Conservation (phyloP, 23 tunicate genomes). For the Aplidium turbinatum region DNA sequence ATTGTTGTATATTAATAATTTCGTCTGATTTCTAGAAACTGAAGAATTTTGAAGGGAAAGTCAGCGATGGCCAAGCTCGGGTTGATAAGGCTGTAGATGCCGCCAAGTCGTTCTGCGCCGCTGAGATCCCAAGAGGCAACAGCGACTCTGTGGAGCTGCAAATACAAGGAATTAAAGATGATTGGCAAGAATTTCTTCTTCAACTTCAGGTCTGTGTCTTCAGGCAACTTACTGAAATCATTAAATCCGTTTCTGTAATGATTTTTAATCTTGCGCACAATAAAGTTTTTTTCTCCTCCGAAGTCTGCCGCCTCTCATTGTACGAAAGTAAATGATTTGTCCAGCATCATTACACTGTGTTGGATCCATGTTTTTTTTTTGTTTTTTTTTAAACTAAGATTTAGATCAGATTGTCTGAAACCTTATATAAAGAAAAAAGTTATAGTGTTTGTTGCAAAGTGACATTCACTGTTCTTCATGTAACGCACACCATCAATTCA, state of each 20-base stretch:
- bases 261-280: background rate
- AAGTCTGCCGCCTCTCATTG: no score
- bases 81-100: slow-evolving; percentile 50
- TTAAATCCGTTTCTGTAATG: no score
- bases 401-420: no score
- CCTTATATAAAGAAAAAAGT: no score
- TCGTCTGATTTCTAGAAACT: slow-evolving; percentile 3
- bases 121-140: slow-evolving; percentile 29
- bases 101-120: slow-evolving; percentile 35
- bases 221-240: background rate
- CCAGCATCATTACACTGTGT: no score
- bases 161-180: slow-evolving; percentile 49
- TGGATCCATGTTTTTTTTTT: no score
- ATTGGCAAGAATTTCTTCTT: slow-evolving; percentile 57
- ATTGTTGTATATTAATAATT: background rate
- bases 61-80: slow-evolving; percentile 58
- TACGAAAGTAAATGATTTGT: no score
- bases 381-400: no score
- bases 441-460: no score
- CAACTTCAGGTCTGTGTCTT: slow-evolving; percentile 43
- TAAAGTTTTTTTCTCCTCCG: background rate
- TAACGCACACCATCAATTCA: no score
- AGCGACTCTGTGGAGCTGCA: slow-evolving; percentile 55
- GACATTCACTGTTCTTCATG: no score
- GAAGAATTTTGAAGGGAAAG: slow-evolving; percentile 36